Base-by-base conservation (phyloP, 1,140 invertebrate genomes). In the Macrobrachium nipponense region DNA sequence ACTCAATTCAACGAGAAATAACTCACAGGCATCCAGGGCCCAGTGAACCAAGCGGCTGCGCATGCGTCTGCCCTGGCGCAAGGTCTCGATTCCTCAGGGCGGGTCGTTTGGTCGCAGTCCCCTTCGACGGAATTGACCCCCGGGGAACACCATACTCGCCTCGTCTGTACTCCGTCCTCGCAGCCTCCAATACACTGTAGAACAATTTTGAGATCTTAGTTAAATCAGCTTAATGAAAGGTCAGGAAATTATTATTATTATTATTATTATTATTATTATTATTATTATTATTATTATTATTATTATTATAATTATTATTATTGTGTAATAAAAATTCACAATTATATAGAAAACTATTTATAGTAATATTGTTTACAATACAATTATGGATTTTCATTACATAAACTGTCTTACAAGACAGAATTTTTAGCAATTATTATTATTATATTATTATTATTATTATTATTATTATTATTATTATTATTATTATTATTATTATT, bases 41-140 rank as follows among this genome's bases (percentile, higher is more conserved):
- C 94, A 17, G 91, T 90, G 88, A 94, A 95, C 95, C 95, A 96
- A 87, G 94, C 92, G 2, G 93, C 94, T 27, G 93, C 92, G 89
- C 95, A 95, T 15, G 93, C 91, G 82, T 92, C 92, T 61, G 93
- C 92, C 64, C 93, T 93, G 64, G 92, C 92, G 88, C 95, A 96
- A 10, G 92, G 92, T 88, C 94, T 91, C 2, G 92, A 92, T 5
- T 91, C 92, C 76, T 93, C 92, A 0, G 95, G 95, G 88, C 93
- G 93, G 17, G 91, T 89, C 20, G 90, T 90, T 10, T 91, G 89
- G 36, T 92, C 91, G 89, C 94, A 95, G 58, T 85, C 85, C 18
- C 88, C 70, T 20, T 90, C 83, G 82, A 90, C 91, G 86, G 93
- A 92, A 80, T 87, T 87, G 62, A 87, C 64, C 1, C 86, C 86